These are phyloP conservation scores for Hirudinaria manillensis DNA, from an alignment of 2,888 invertebrate genomes.

Conservation along the genomic window DNA sequence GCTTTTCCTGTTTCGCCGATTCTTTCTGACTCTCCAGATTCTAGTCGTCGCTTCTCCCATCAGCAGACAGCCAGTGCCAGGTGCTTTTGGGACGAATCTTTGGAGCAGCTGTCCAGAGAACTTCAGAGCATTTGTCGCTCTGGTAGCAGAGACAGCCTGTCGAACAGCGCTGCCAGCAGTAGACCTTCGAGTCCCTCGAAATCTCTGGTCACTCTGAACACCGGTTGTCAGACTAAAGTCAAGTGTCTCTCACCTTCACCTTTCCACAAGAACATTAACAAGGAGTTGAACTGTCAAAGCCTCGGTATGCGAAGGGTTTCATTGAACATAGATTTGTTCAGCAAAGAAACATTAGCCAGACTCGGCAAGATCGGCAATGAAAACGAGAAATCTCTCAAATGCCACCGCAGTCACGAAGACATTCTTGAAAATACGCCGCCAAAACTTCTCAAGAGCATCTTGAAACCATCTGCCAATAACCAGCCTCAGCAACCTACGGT, in stretches of 20 bases:
- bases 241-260: neutral
- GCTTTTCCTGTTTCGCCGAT: neutral
- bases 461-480: neutral
- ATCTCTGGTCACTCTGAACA: neutral
- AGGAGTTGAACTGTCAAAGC: neutral
- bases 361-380: neutral
- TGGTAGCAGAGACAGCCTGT: neutral
- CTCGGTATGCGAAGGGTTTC: neutral
- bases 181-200: slow-evolving; percentile 1
- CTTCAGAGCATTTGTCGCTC: slow-evolving; percentile 8
- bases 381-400: neutral
- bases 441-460: neutral
- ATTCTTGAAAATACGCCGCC: neutral
- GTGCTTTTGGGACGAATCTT: neutral
- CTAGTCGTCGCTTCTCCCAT: slow-evolving; percentile 2
- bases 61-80: neutral
- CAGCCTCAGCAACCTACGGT: neutral
- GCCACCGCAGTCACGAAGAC: slow-evolving; percentile 10
- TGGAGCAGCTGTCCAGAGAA: slow-evolving; percentile 15
- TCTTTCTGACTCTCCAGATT: neutral
- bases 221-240: neutral
- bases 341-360: neutral
- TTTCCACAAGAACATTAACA: neutral
- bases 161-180: neutral
- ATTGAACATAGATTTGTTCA: neutral